Evolutionary conservation across 1,140 invertebrate genomes (phyloP).

Genomic region (Trialeurodes vaporariorum): DNA sequence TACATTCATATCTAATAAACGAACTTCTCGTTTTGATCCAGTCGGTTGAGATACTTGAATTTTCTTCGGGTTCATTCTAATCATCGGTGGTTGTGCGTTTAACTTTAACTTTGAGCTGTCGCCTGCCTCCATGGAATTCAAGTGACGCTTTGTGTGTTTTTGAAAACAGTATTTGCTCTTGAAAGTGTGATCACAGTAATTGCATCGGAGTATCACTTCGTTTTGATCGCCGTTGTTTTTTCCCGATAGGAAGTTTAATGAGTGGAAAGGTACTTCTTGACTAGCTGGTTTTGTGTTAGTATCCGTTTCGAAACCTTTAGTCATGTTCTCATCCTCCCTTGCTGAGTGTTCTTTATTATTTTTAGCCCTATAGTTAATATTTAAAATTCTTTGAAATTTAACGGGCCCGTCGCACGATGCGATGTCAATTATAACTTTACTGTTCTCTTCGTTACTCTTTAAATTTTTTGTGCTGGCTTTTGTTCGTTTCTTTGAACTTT

Average conservation of each 20-base stretch:
- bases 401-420: constrained; percentile 81
- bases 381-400: constrained; percentile 62
- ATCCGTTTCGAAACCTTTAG: background rate
- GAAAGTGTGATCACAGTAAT: constrained; percentile 67
- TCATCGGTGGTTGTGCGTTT: constrained; percentile 9
- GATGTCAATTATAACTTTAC: constrained; percentile 57
- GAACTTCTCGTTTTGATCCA: constrained; percentile 39
- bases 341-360: constrained; percentile 22
- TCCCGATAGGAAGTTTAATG: background rate
- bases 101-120: constrained; percentile 20
- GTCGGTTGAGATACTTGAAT: background rate
- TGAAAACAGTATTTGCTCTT: constrained; percentile 72
- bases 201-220: constrained; percentile 46
- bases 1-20: constrained; percentile 61
- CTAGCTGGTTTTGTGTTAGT: background rate
- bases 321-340: constrained; percentile 8
- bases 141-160: constrained; percentile 37
- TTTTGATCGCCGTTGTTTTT: constrained; percentile 7
- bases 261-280: background rate
- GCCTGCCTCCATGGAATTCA: constrained; percentile 38
- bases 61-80: background rate
- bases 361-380: constrained; percentile 49
- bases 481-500: background rate
- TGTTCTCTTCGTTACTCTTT: constrained; percentile 13
- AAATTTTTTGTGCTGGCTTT: background rate